These are phyloP conservation scores for Probosciger aterrimus DNA, from an alignment of 2,113 vertebrate genomes.

Conservation along the genomic window DNA sequence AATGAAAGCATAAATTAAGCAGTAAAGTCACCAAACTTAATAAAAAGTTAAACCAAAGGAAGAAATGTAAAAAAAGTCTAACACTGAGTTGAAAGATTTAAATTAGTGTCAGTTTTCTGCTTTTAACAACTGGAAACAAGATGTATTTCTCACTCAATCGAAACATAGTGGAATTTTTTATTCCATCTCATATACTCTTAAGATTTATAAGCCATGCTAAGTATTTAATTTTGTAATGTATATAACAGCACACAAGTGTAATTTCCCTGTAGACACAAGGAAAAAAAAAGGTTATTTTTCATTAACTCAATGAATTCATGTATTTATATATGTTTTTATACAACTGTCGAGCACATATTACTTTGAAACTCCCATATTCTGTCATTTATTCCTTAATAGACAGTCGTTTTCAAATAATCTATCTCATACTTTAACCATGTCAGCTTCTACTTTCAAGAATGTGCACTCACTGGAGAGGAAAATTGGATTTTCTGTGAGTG, in stretches of 20 bases:
- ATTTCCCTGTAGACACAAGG: neutral
- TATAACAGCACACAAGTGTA: neutral
- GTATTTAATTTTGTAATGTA: neutral
- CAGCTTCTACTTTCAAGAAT: neutral
- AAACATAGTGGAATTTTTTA: neutral
- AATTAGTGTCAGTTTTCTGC: neutral
- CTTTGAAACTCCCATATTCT: neutral
- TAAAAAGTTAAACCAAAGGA: neutral
- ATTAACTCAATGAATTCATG: neutral
- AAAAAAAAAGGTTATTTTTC: neutral
- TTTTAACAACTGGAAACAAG: neutral
- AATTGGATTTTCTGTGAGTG: neutral
- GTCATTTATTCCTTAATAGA: neutral
- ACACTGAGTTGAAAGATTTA: neutral
- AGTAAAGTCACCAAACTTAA: neutral
- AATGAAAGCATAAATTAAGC: constrained; percentile 18
- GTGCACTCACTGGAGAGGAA: neutral
- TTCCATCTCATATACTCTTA: neutral
- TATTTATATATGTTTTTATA: neutral
- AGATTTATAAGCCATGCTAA: neutral
- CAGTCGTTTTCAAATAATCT: neutral
- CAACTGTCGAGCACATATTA: rapidly evolving
- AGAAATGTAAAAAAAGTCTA: neutral
- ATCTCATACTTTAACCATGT: neutral
- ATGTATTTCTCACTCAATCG: neutral